A percentile compares a stretch with the other conserved stretches of the same genome.
phyloP scores from a whole-genome alignment of 2,797 vertebrate species.

The Bradypodion ventrale region DNA sequence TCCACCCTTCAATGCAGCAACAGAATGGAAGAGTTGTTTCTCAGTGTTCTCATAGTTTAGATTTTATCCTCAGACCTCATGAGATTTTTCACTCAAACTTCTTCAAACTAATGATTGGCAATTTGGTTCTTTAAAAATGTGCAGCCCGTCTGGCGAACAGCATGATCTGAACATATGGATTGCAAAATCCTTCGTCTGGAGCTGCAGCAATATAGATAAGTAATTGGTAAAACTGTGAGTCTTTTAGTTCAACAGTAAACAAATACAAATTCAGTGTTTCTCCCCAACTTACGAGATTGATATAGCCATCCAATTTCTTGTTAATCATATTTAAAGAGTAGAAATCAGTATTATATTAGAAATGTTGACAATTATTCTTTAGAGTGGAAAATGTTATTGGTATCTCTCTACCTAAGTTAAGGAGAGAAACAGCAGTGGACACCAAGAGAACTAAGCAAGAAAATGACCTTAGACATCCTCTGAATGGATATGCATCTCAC shows the following conservation, averaged over 20 bases:
- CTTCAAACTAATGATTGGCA: conserved; percentile 1
- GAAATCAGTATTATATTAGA: neutral
- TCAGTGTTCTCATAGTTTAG: conserved; percentile 25
- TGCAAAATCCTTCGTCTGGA: conserved; percentile 27
- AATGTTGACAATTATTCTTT: neutral
- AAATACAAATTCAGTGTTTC: conserved; percentile 13
- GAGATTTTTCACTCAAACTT: conserved; percentile 19
- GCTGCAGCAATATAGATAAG: neutral
- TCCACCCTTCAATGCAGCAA: neutral
- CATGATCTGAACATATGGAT: conserved; percentile 36
- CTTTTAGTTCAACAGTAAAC: conserved; percentile 38
- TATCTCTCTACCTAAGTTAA: no score
- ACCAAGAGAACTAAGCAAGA: no score
- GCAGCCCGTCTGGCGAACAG: neutral
- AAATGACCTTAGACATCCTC: no score
- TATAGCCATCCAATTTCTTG: neutral
- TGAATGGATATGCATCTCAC: no score
- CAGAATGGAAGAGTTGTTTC: conserved; percentile 31
- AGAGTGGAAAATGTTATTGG: no score
- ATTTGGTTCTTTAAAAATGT: neutral
- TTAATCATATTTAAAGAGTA: neutral
- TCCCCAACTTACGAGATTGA: neutral
- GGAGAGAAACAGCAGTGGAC: no score
- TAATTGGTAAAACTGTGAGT: conserved; percentile 6
- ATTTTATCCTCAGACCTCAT: conserved; percentile 6